Percentiles rank a stretch among this genome's conserved stretches.
These are phyloP conservation scores for Platycercus adscitus DNA, from an alignment of 2,113 vertebrate species.

Conservation along the genomic window DNA sequence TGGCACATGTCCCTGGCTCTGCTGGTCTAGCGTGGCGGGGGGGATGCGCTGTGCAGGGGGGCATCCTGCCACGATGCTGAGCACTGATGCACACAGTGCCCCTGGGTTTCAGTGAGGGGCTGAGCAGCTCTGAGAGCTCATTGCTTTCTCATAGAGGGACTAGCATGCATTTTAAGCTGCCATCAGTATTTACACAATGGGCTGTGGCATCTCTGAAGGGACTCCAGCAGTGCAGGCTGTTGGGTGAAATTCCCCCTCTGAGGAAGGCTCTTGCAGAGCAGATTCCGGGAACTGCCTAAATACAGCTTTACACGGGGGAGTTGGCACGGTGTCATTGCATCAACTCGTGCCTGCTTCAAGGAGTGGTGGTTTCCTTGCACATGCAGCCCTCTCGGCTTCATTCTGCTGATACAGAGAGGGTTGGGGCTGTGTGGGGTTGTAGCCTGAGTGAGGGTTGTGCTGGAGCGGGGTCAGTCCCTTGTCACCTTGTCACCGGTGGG, in stretches of 20 bases:
- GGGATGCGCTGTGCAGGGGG: not conserved
- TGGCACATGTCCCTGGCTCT: not conserved
- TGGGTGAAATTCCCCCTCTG: not conserved
- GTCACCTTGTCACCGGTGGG: not conserved
- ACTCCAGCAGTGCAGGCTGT: rapidly evolving
- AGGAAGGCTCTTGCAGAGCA: not conserved
- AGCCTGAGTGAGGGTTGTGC: not conserved
- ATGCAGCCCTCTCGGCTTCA: rapidly evolving
- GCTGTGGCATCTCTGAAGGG: not conserved
- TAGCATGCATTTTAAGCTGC: rapidly evolving
- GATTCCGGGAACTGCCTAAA: not conserved
- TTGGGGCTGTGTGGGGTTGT: not conserved
- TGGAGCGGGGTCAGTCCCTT: not conserved
- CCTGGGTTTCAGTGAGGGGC: not conserved
- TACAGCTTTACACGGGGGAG: rapidly evolving
- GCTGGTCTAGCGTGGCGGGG: rapidly evolving
- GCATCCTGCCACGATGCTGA: not conserved
- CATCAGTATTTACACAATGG: not conserved
- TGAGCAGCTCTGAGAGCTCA: not conserved
- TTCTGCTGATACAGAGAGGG: rapidly evolving
- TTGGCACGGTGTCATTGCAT: not conserved
- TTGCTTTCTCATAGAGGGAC: not conserved
- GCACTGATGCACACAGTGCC: rapidly evolving
- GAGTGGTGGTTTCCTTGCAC: not conserved
- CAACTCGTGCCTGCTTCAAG: not conserved